Evolutionary conservation across 2,113 vertebrate species (phyloP).

Genomic region (Nasalis larvatus): DNA sequence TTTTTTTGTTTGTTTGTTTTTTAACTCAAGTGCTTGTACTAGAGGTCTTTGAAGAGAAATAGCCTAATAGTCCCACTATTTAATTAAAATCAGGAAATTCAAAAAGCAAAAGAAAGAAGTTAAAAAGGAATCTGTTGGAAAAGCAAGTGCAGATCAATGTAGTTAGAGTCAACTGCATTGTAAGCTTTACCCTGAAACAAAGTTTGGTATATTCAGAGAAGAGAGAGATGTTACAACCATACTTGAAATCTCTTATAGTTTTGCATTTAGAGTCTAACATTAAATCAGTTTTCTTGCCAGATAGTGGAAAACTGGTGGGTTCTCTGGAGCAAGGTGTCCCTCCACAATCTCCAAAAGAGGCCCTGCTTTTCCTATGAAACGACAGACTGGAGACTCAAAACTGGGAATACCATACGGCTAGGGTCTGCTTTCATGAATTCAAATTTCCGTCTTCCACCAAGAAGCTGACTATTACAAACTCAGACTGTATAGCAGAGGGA

Average conservation of each 20-base stretch:
- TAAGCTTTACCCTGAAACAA: not conserved
- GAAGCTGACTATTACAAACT: not conserved
- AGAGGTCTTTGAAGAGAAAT: not conserved
- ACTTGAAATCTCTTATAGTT: not conserved
- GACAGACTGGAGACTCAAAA: not conserved
- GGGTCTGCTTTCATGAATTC: not conserved
- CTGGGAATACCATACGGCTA: not conserved
- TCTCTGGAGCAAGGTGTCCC: not conserved
- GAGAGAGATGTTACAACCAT: not conserved
- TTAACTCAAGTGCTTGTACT: not conserved
- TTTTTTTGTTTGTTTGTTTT: not conserved
- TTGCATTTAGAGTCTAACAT: not conserved
- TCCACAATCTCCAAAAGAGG: not conserved
- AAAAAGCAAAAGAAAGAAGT: not conserved
- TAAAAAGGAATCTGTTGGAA: not conserved
- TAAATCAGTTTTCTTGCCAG: not conserved
- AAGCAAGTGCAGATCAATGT: not conserved
- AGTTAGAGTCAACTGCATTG: not conserved
- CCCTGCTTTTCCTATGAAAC: not conserved
- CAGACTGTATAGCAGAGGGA: not conserved
- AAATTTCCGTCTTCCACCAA: not conserved
- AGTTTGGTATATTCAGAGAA: not conserved
- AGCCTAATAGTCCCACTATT: not conserved
- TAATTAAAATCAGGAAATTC: slow-evolving; percentile 15
- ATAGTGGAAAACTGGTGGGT: not conserved